Evolutionary conservation across 2,113 vertebrate species (phyloP).

Genomic region (Ariopsis seemanni): DNA sequence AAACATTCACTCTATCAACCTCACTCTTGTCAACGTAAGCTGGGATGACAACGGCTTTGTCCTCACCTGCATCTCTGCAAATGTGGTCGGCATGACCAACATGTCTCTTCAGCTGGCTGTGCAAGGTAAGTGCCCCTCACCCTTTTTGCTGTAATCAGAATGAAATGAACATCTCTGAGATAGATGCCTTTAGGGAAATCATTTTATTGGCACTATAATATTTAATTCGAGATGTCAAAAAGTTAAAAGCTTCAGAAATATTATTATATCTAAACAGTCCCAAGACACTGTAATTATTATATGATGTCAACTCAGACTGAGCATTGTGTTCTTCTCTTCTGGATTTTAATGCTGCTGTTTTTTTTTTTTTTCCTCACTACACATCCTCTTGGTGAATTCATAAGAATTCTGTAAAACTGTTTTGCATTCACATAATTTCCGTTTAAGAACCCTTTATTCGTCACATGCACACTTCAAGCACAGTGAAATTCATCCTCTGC

Average conservation of each 20-base stretch:
- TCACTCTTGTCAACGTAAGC: slow-evolving; percentile 92
- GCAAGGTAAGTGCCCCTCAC: slow-evolving; percentile 81
- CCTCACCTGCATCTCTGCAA: slow-evolving; percentile 93
- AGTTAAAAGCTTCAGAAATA: neutral
- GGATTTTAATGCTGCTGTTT: neutral
- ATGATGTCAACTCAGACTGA: neutral
- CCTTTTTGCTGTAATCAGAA: neutral
- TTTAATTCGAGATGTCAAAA: slow-evolving; percentile 32
- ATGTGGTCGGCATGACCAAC: slow-evolving; percentile 96
- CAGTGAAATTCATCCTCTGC: too few species aligned
- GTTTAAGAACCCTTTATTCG: neutral
- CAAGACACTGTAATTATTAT: slow-evolving; percentile 2
- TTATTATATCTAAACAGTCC: slow-evolving; percentile 18
- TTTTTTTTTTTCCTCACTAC: neutral
- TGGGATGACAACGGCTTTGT: slow-evolving; percentile 92
- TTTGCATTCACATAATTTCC: neutral
- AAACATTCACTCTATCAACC: slow-evolving; percentile 93
- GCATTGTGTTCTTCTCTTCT: neutral
- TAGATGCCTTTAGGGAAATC: neutral
- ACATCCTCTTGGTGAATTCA: neutral
- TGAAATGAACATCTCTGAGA: neutral
- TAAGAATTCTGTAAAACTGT: neutral
- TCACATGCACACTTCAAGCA: too few species aligned
- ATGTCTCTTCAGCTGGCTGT: slow-evolving; percentile 90
- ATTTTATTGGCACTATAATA: neutral